Conservation (phyloP, 2,888 invertebrate genomes). For the Arrhopalites spinosus region DNA sequence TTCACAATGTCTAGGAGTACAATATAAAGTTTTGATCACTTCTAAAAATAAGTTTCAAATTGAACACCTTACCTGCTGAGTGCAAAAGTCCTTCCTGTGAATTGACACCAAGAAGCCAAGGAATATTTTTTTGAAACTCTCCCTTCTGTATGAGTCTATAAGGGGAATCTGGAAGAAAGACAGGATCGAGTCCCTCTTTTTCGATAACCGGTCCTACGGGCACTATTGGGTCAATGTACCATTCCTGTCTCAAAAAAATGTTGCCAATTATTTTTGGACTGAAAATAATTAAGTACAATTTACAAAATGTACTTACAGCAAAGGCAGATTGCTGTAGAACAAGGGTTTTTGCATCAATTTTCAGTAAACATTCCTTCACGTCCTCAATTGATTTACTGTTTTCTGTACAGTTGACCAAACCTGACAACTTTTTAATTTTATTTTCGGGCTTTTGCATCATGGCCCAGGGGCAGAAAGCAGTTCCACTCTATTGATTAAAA, state of each 20-base stretch:
- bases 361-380: constrained; percentile 33
- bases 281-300: constrained; percentile 1
- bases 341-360: constrained; percentile 28
- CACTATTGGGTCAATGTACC: constrained; percentile 50
- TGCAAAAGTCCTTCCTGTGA: constrained; percentile 45
- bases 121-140: constrained; percentile 45
- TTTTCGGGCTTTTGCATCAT: constrained; percentile 37
- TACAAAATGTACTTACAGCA: constrained; percentile 35
- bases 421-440: constrained; percentile 37
- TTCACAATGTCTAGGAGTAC: constrained; percentile 44
- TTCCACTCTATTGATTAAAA: constrained; percentile 39
- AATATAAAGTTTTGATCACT: not conserved
- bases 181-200: constrained; percentile 37
- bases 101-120: constrained; percentile 49
- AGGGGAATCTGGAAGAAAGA: constrained; percentile 45
- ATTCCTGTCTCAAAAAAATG: constrained; percentile 37
- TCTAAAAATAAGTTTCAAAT: not conserved
- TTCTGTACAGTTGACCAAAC: constrained; percentile 42
- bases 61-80: not conserved
- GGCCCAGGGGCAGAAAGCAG: constrained; percentile 40
- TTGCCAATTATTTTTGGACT: not conserved
- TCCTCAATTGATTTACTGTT: constrained; percentile 10
- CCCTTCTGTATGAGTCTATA: constrained; percentile 43
- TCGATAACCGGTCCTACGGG: constrained; percentile 49
- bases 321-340: constrained; percentile 34